Evolutionary conservation across 2,113 vertebrate species (phyloP), one percentile per base, ranked within the genome.

Genomic region (Choloepus hoffmanni): DNA sequence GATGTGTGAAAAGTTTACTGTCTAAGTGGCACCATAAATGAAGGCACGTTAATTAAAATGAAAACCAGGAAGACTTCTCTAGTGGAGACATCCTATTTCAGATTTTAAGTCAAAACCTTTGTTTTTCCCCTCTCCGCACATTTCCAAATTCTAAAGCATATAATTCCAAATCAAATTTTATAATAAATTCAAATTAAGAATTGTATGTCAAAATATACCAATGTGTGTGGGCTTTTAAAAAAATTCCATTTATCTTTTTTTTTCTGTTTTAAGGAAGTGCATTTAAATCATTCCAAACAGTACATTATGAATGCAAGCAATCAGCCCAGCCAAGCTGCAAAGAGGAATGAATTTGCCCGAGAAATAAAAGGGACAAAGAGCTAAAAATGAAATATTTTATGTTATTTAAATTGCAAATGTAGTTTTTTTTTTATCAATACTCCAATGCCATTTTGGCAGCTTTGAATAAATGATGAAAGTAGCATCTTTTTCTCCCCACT

Each of bases 391-490:
- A 96, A 82, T 90, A 68, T 53, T 92, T 95, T 89, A 3, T 78
- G 45, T 11, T 96, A 95, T 96, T 97, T 96, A 50, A 94, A 95
- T 97, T 97, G 70, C 48, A 97, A 97, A 93, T 94, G 79, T 70
- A 36, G 18, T 65, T 96, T 96, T 96, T 74, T 92, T 82, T 95
- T 36, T 36, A 95, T 95, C 45, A 92, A n/a, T 55, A 7, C 73
- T 58, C 70, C 89, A 95, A 76, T 45, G 45, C 5, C 0, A 2
- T 76, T 94, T 96, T 97, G 96, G 68, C n/a, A 98, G 19, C 24
- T 97, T 63, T 85, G 70, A 55, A 96, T 45, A 90, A 90, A 67
- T 45, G 36, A 96, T 89, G 26, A 96, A 97, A 98, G 67, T 62
- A 89, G 33, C 3, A 85, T 28, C 2, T 76, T 95, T 83, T 92